Conservation (phyloP, 2,113 vertebrate species). For the Marmota flaviventris region DNA sequence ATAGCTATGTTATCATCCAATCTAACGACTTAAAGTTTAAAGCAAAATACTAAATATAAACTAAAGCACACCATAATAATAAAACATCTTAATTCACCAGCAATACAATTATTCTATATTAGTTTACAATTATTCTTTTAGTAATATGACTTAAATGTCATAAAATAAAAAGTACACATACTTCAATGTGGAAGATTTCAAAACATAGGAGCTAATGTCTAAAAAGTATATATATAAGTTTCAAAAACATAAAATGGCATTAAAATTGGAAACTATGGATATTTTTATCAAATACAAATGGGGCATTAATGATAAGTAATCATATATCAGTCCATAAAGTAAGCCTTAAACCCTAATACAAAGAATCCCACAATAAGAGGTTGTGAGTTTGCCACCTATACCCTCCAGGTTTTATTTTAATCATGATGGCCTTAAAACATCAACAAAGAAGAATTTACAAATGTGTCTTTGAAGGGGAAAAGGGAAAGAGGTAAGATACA, state of each 20-base stretch:
- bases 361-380: neutral
- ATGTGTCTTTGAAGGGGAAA: neutral
- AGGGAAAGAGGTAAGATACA: neutral
- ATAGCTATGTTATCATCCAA: neutral
- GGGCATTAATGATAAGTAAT: neutral
- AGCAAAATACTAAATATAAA: neutral
- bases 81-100: neutral
- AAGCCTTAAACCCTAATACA: neutral
- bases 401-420: neutral
- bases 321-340: neutral
- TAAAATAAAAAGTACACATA: neutral
- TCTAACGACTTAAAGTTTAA: neutral
- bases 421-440: neutral
- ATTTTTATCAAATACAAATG: neutral
- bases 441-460: neutral
- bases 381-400: neutral
- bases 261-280: neutral
- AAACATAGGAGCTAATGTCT: neutral
- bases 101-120: conserved; percentile 8
- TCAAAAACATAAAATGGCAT: neutral
- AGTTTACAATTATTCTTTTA: neutral
- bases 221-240: neutral
- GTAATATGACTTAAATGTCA: neutral
- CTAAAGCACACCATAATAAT: neutral
- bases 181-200: neutral